Evolutionary conservation across 2,888 invertebrate species (phyloP), one percentile per base, ranked within the genome.

Genomic region (Scotopteryx bipunctaria): DNA sequence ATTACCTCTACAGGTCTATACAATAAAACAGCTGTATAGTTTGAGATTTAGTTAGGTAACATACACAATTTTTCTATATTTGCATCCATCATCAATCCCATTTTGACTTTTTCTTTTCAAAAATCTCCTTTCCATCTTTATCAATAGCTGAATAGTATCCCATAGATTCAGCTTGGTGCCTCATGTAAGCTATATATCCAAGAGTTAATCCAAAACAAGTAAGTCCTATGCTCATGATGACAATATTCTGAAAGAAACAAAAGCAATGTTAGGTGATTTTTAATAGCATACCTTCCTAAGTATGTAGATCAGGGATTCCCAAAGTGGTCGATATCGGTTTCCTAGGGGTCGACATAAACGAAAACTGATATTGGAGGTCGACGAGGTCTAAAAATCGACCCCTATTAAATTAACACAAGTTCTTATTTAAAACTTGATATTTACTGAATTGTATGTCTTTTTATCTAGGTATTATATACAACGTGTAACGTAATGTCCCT

Each of bases 101-200:
- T 79, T 94, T 95, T 0, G 96, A 96, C 74, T 92, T 92, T 76
- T 93, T 94, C 74, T 94, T 95, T 61, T 93, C 91, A 78, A 94
- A 94, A 43, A 93, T 90, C 82, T 95, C 94, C 65, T 92, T 92
- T 3, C 96, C 97, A 75, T 97, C 95, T 58, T 94, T 92, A 72
- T 94, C 93, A 11, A 97, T 87, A 0, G 96, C 96, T 17, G 95
- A 89, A 82, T 97, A 97, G 74, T 95, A 96, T 31, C 95, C 95
- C 83, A 95, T 91, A 16, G 91, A 91, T 81, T 96, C 95, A 76
- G 95, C 95, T 78, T 95, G 95, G 42, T 92, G 91, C 61, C 96
- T 93, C 96, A 97, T 96, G 71, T 97, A 98, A 2, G 94, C 91
- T 54, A 98, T 93, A 74, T 97, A 98, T 6, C 94, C 95, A 46